Evolutionary conservation across 2,113 vertebrate species (phyloP).

Genomic region (Mastomys natalensis): DNA sequence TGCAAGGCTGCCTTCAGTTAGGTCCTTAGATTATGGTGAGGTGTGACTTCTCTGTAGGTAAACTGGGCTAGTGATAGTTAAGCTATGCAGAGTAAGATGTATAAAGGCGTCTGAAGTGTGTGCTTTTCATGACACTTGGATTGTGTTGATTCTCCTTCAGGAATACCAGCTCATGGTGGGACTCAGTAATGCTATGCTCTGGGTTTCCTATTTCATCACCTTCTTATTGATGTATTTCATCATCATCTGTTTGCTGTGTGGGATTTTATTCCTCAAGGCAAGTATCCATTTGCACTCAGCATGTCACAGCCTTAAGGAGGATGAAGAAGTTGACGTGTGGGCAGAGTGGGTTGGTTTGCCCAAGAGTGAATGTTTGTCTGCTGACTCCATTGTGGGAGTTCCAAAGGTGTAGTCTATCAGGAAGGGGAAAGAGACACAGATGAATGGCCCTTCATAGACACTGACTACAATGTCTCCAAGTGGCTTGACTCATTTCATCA

Average conservation of each 20-base stretch:
- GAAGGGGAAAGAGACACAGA: background rate
- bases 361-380: background rate
- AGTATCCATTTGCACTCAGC: slow-evolving; percentile 70
- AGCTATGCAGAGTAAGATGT: background rate
- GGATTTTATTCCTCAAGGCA: slow-evolving; percentile 93
- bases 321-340: background rate
- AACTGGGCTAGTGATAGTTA: background rate
- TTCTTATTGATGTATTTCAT: slow-evolving; percentile 94
- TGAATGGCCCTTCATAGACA: background rate
- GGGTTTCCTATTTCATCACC: slow-evolving; percentile 95
- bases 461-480: background rate
- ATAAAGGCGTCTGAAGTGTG: background rate
- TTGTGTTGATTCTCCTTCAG: slow-evolving; percentile 83
- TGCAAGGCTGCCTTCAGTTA: background rate
- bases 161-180: slow-evolving; percentile 99
- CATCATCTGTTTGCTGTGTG: slow-evolving; percentile 91
- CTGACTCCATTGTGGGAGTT: background rate
- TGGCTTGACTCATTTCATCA: background rate
- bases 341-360: background rate
- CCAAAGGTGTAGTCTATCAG: background rate
- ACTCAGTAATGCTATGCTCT: slow-evolving; percentile 96
- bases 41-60: background rate
- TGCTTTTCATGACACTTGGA: background rate
- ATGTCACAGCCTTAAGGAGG: background rate
- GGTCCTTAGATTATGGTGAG: background rate